These are phyloP conservation scores for western clawed frog (Xenopus tropicalis) DNA, from an alignment of 2,113 vertebrate genomes.

Conservation along the genomic window UCB_Xtro_10.0 CM004448.2:59898501-59899000, in stretches of 20 bases:
- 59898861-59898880: conserved; percentile 55
- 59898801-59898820: conserved; percentile 59
- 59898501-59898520: no score
- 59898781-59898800: conserved; percentile 44
- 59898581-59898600: no score
- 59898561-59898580: no score
- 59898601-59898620: no score
- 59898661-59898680: no score
- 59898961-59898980: conserved; percentile 73
- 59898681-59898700: no score
- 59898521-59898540: no score
- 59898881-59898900: conserved; percentile 61
- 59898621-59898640: no score
- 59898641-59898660: no score
- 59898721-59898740: conserved; percentile 39
- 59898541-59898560: no score
- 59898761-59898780: conserved; percentile 10
- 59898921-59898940: conserved; percentile 77
- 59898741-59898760: accelerated
- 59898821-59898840: conserved; percentile 49
- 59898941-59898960: conserved; percentile 83
- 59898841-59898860: conserved; percentile 55
- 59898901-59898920: conserved; percentile 75
- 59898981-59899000: conserved; percentile 76
- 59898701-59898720: no score